Base-by-base conservation (phyloP, 2,113 vertebrate genomes). In the Aptenodytes patagonicus region DNA sequence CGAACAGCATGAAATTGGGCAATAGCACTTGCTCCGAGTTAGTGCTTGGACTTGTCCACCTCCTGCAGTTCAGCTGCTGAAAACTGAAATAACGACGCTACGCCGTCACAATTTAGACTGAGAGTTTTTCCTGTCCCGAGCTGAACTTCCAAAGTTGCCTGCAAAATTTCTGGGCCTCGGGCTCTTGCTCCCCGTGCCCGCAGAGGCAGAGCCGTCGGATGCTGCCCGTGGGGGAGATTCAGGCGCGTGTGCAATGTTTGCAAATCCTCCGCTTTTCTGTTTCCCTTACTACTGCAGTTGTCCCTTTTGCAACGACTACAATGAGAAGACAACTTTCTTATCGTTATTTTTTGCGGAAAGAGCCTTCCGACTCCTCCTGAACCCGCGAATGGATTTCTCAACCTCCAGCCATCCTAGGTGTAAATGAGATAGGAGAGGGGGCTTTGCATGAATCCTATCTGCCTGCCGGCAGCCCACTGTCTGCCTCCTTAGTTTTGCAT, bases 321-420 rank as follows among this genome's bases (percentile, higher is more conserved):
- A 68, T 1, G 25, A 64, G 82, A 40, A 83, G 92, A 46, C 1
- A 5, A 47, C 76, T 92, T 52, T 17, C 24, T 42, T 83, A 20
- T n/a, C 61, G 20, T 97, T 68, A 82, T 82, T 87, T 87, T 44
- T 47, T 38, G 36, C 85, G 68, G 76, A 62, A 78, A 66, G 83
- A 92, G 71, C 94, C 83, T 91, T 78, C 90, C 2, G n/a, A 7
- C 83, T 97, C 93, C 88, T 97, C 71, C 90, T 92, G 96, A 94
- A 97, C 92, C 83, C 5, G 92, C 9, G 7, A 97, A 97, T 97
- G 90, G 96, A 84, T 97, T 97, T 97, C 90, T 96, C 88, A 78
- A 78, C 92, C 96, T 90, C 38, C 72, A 92, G 72, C 94, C 44
- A 7, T 22, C 76, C 44, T 4, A 95, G 90, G 95, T 96, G 95